Percentiles rank a stretch among this genome's conserved stretches.
Conservation (phyloP, 2,888 invertebrate species). For the Homarus gammarus region DNA sequence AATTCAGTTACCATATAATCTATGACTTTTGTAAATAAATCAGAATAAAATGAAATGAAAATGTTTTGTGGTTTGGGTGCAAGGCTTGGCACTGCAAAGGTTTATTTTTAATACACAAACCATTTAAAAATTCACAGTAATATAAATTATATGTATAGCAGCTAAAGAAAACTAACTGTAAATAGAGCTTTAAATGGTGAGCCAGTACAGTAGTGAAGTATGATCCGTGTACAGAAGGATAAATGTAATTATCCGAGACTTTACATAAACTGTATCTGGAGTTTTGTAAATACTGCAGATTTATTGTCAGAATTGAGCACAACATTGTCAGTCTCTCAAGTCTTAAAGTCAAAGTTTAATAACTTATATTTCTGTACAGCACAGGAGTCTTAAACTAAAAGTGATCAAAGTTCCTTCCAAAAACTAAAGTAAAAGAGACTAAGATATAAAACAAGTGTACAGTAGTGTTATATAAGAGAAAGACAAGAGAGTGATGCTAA, state of each 20-base stretch:
- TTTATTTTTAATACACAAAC: neutral
- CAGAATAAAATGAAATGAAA: neutral
- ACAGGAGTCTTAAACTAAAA: too few species aligned
- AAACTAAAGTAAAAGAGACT: neutral
- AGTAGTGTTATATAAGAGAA: neutral
- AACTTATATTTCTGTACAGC: too few species aligned
- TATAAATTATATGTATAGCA: neutral
- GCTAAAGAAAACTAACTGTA: too few species aligned
- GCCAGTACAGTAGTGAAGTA: too few species aligned
- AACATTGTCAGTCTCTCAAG: conserved; percentile 3
- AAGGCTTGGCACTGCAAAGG: neutral
- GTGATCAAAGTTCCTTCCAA: neutral
- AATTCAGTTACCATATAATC: neutral
- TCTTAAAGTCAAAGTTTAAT: neutral
- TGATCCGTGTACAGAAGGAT: too few species aligned
- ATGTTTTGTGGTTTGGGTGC: neutral
- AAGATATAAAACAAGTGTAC: neutral
- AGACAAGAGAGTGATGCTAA: neutral
- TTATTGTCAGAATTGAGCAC: neutral
- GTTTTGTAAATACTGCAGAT: too few species aligned
- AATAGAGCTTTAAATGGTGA: too few species aligned
- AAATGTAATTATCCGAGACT: too few species aligned
- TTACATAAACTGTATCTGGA: too few species aligned
- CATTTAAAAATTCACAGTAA: neutral
- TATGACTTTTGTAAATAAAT: neutral